Evolutionary conservation across 2,113 vertebrate genomes (phyloP).

Genomic region (Planiliza haematocheilus): DNA sequence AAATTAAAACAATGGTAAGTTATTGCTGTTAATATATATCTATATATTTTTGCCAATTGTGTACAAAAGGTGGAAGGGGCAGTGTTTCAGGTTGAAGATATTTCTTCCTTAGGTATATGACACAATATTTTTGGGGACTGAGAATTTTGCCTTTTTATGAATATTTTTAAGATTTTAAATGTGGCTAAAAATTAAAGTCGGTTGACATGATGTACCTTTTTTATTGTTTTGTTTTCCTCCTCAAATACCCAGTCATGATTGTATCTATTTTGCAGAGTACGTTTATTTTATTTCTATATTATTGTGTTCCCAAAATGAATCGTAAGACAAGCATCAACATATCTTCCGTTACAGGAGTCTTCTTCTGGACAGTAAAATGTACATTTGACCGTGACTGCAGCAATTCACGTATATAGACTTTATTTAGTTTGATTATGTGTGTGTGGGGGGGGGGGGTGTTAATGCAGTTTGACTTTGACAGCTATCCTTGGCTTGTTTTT

Average conservation of each 20-base stretch:
- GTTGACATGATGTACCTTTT: slow-evolving; percentile 80
- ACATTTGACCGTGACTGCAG: slow-evolving; percentile 82
- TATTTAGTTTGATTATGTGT: slow-evolving; percentile 82
- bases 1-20: slow-evolving; percentile 95
- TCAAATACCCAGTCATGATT: slow-evolving; percentile 78
- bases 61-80: slow-evolving; percentile 84
- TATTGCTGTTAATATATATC: slow-evolving; percentile 88
- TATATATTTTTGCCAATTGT: slow-evolving; percentile 87
- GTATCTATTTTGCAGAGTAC: slow-evolving; percentile 81
- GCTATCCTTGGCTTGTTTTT: slow-evolving; percentile 18
- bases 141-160: slow-evolving; percentile 86
- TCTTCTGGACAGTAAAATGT: slow-evolving; percentile 84
- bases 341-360: slow-evolving; percentile 59
- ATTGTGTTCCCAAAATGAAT: slow-evolving; percentile 67
- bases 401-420: slow-evolving; percentile 86
- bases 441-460: slow-evolving; percentile 29
- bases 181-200: slow-evolving; percentile 81
- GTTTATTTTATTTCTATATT: slow-evolving; percentile 74
- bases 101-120: slow-evolving; percentile 84
- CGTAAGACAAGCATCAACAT: slow-evolving; percentile 66
- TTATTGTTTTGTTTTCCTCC: slow-evolving; percentile 68
- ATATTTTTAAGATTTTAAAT: slow-evolving; percentile 88
- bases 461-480: slow-evolving; percentile 43
- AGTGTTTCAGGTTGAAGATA: slow-evolving; percentile 81
- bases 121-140: slow-evolving; percentile 86